Conservation (phyloP, 1,140 invertebrate species). For the Matsumurasca onukii region DNA sequence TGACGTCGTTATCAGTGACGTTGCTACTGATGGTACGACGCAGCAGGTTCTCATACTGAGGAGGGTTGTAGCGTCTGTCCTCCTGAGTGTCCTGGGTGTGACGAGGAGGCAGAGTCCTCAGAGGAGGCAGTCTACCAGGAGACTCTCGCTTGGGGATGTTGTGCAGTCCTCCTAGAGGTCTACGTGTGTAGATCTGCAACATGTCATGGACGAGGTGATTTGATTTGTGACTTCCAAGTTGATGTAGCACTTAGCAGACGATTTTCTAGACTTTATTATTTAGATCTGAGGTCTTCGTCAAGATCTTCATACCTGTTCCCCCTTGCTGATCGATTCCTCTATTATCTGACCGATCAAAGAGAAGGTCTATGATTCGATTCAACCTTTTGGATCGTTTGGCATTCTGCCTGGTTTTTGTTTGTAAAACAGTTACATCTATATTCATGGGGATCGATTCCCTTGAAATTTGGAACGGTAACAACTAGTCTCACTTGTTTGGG, state of each 20-base stretch:
- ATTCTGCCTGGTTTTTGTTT: no score
- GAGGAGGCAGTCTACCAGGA: conserved; percentile 4
- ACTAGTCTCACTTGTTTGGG: conserved; percentile 24
- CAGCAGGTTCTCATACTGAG: conserved; percentile 38
- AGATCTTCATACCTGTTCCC: no score
- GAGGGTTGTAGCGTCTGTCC: conserved; percentile 21
- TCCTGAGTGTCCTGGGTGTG: neutral
- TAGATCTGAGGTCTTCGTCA: neutral
- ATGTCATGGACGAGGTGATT: no score
- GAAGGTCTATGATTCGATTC: no score
- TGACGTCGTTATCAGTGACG: conserved; percentile 13
- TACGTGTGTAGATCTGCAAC: neutral
- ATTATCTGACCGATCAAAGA: no score
- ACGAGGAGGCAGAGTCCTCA: conserved; percentile 29
- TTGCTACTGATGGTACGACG: conserved; percentile 31
- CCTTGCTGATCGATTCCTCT: no score
- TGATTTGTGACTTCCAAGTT: no score
- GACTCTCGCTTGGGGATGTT: conserved; percentile 30
- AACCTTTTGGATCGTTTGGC: no score
- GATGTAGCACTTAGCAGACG: neutral
- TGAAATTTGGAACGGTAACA: no score
- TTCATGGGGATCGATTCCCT: no score
- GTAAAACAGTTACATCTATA: no score
- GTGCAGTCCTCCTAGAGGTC: conserved; percentile 11
- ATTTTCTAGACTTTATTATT: neutral